Evolutionary conservation across 1,140 invertebrate genomes (phyloP), one percentile per base, ranked within the genome.

Genomic region (Gonatopus flavifemur): DNA sequence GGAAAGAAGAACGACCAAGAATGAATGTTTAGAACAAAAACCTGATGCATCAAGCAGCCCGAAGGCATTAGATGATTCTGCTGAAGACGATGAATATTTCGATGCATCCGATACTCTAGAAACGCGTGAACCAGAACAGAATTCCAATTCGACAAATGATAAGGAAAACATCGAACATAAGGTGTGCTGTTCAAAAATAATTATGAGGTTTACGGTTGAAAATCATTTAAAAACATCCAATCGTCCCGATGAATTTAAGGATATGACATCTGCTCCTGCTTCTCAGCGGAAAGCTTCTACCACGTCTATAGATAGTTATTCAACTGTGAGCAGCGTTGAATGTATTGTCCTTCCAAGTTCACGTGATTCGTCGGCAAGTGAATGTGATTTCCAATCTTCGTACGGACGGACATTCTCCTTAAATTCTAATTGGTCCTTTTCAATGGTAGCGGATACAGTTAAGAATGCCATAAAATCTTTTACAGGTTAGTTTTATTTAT

Each of bases 401-500:
- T 32, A 28, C 25, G 25, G 12, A 6, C n/a, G n/a, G n/a, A 39
- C 7, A 9, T 15, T 38, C 3, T 24, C 31, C 2, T 20, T 25
- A 8, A 35, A 35, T 21, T 47, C 41, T 3, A 52, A 45, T 6
- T 62, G 72, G 22, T 51, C 75, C 2, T 52, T 75, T 5, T 67
- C 69, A 0, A 30, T 55, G 19, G 39, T 77, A 10, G 50, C 71
- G 4, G 59, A 70, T 22, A 72, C 59, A 13, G 53, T 77, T 8
- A 71, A 45, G 43, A 45, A 40, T 9, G 73, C 66, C 7, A 55
- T 76, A 1, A 68, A 38, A 55, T 71, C 50, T 43, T 52, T 77
- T 6, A 55, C 74, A 21, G 59, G 72, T 75, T 55, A 41, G 33
- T 41, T 41, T 9, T 28, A 21, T 3, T 19, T 2, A 8, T n/a